phyloP scores from a whole-genome alignment of 2,113 vertebrate species.

The Pristiophorus japonicus region DNA sequence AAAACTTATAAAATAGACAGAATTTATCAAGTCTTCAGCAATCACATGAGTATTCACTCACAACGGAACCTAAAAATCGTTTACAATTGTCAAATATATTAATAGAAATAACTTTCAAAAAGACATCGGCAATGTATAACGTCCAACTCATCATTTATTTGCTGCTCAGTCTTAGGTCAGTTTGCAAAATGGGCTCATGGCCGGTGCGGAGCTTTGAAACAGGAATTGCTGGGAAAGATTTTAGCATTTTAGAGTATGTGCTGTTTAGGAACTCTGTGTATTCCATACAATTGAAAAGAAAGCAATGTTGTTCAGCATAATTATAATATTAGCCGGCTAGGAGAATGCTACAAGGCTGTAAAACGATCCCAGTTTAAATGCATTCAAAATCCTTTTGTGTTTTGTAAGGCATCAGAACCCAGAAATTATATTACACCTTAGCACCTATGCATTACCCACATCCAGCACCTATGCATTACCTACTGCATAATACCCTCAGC shows the following conservation, averaged over 20 bases:
- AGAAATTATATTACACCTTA: background rate
- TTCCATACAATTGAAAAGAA: background rate
- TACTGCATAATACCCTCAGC: background rate
- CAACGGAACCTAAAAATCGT: background rate
- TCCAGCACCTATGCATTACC: background rate
- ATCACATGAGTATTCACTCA: background rate
- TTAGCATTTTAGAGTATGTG: background rate
- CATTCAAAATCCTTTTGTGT: background rate
- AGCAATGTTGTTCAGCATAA: background rate
- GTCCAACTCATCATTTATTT: background rate
- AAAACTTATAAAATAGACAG: background rate
- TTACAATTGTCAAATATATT: background rate
- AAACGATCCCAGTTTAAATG: background rate
- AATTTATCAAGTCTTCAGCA: constrained; percentile 23
- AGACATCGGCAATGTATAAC: background rate
- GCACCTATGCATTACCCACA: background rate
- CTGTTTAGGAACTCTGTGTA: background rate
- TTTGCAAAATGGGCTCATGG: background rate
- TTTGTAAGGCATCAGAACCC: background rate
- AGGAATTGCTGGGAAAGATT: background rate
- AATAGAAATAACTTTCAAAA: background rate
- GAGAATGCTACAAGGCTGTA: background rate
- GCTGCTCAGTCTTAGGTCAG: background rate
- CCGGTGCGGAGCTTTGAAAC: background rate
- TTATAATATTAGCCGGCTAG: background rate